phyloP scores from a whole-genome alignment of 2,113 vertebrate species.

The Tragelaphus imberbis region DNA sequence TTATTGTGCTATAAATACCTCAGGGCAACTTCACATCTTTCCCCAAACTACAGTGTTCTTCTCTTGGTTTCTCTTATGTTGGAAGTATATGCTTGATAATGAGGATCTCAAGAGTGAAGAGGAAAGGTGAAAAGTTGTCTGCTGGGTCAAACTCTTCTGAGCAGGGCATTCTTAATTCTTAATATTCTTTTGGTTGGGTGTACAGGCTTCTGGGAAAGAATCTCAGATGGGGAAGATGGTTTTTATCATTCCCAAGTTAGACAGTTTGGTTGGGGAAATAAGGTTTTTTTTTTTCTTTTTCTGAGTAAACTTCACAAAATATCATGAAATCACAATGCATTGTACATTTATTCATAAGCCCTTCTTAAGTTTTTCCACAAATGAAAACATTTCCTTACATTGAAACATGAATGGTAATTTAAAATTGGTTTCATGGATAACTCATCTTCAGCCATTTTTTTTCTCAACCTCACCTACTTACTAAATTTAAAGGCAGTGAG shows the following conservation, averaged over 20 bases:
- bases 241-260: conserved; percentile 63
- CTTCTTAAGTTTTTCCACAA: conserved; percentile 82
- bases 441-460: conserved; percentile 80
- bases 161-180: conserved; percentile 57
- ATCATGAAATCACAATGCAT: conserved; percentile 84
- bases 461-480: conserved; percentile 71
- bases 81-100: neutral
- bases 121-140: conserved; percentile 37
- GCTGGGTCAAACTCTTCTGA: conserved; percentile 73
- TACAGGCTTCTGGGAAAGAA: conserved; percentile 51
- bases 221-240: conserved; percentile 67
- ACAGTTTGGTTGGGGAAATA: conserved; percentile 76
- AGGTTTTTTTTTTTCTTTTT: conserved; percentile 57
- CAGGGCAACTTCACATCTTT: conserved; percentile 45
- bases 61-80: neutral
- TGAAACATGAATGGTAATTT: conserved; percentile 82
- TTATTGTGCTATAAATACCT: conserved; percentile 34
- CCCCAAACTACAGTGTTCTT: conserved; percentile 23
- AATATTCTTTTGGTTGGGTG: conserved; percentile 56
- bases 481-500: conserved; percentile 52
- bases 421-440: conserved; percentile 81
- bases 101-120: conserved; percentile 12
- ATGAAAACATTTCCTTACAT: conserved; percentile 83
- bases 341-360: conserved; percentile 83
- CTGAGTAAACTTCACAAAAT: conserved; percentile 80